Evolutionary conservation across 2,797 vertebrate species (phyloP).

Genomic region (Manis crassicaudata): DNA sequence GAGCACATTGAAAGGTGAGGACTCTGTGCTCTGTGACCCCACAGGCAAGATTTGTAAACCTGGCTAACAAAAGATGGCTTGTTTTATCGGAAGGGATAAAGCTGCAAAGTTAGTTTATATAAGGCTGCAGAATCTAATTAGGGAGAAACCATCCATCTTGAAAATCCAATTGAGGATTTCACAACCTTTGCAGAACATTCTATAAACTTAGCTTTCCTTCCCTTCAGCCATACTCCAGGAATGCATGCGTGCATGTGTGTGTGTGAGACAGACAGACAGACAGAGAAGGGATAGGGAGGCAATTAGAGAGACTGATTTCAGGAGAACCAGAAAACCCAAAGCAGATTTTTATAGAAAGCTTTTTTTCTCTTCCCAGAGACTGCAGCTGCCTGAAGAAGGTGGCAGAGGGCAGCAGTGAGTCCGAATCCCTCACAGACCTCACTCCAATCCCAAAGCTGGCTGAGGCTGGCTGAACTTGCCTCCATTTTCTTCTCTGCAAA

Average conservation of each 20-base stretch:
- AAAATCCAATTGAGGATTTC: constrained; percentile 44
- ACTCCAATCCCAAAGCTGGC: neutral
- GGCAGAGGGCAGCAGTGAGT: constrained; percentile 47
- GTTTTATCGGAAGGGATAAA: neutral
- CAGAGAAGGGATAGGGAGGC: neutral
- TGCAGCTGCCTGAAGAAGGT: neutral
- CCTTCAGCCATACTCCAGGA: neutral
- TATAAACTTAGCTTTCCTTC: constrained; percentile 8
- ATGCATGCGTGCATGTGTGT: neutral
- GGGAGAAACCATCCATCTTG: constrained; percentile 58
- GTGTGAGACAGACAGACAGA: neutral
- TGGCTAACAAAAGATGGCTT: constrained; percentile 11
- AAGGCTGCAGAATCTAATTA: constrained; percentile 53
- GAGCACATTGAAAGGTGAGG: neutral
- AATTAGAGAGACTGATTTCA: neutral
- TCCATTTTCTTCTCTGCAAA: constrained; percentile 1
- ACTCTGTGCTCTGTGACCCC: neutral
- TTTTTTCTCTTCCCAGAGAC: neutral
- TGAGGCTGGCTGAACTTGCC: neutral
- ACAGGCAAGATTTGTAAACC: neutral
- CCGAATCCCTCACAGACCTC: neutral
- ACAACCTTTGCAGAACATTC: constrained; percentile 57
- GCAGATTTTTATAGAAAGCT: neutral
- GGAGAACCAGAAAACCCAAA: neutral
- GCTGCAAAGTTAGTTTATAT: constrained; percentile 13